Conservation (phyloP, 2,113 vertebrate genomes). For the Rhinoptilus africanus region DNA sequence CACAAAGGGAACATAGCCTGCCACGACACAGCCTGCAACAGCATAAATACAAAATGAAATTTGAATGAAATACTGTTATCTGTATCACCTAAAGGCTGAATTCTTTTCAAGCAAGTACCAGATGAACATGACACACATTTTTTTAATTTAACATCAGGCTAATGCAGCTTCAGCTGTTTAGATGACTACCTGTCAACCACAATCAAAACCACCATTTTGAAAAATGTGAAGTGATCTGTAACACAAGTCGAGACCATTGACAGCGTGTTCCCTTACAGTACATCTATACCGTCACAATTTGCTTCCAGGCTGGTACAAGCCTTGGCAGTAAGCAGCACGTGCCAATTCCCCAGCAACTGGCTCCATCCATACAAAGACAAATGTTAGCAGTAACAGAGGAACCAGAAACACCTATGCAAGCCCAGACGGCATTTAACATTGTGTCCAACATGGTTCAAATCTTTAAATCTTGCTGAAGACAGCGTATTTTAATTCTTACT, state of each 20-base stretch:
- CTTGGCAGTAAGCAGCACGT: background rate
- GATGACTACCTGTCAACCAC: slow-evolving; percentile 33
- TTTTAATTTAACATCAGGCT: slow-evolving; percentile 23
- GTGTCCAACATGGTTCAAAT: background rate
- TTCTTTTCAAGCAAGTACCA: slow-evolving; percentile 10
- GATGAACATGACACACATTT: background rate
- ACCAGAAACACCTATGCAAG: background rate
- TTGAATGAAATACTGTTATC: slow-evolving; percentile 7
- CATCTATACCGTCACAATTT: background rate
- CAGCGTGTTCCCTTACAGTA: background rate
- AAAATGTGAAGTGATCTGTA: background rate
- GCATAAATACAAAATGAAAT: background rate
- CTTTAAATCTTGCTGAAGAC: background rate
- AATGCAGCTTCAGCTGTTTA: slow-evolving; percentile 10
- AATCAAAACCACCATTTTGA: background rate
- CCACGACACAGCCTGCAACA: background rate
- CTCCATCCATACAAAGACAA: background rate
- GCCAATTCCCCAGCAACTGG: background rate
- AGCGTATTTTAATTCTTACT: background rate
- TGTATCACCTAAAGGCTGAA: slow-evolving; percentile 5
- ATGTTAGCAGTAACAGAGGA: background rate
- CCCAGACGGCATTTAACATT: background rate
- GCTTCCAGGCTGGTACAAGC: background rate
- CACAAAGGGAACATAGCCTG: slow-evolving; percentile 26
- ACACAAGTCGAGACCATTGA: background rate